phyloP scores from a whole-genome alignment of 2,888 invertebrate genomes.

The Trissolcus japonicus region DNA sequence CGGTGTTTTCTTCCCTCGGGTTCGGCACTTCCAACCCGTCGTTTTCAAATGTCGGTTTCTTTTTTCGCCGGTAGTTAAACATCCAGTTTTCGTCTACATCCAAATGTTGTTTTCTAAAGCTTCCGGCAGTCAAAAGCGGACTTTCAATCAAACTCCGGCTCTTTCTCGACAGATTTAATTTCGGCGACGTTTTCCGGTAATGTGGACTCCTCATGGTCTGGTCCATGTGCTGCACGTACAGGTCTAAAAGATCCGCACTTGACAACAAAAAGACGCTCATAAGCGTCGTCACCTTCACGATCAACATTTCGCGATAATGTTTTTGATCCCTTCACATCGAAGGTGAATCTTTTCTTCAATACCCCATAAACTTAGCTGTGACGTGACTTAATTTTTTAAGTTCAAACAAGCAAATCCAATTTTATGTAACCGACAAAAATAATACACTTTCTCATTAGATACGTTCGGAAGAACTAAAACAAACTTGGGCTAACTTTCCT shows the following conservation, averaged over 20 bases:
- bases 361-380: no score
- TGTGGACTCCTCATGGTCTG: slow-evolving; percentile 69
- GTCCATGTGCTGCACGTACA: slow-evolving; percentile 75
- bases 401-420: no score
- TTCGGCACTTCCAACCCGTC: slow-evolving; percentile 68
- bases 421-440: no score
- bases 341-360: no score
- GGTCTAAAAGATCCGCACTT: slow-evolving; percentile 69
- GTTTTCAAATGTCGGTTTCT: slow-evolving; percentile 58
- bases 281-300: slow-evolving; percentile 61
- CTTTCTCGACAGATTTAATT: slow-evolving; percentile 57
- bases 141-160: slow-evolving; percentile 61
- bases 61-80: slow-evolving; percentile 43
- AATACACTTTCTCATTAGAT: no score
- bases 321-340: slow-evolving; percentile 5
- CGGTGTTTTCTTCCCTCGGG: slow-evolving; percentile 61
- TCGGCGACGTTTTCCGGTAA: slow-evolving; percentile 62
- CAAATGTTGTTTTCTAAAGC: slow-evolving; percentile 67
- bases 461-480: no score
- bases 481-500: no score
- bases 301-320: slow-evolving; percentile 62
- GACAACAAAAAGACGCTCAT: slow-evolving; percentile 61
- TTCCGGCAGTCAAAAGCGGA: slow-evolving; percentile 60
- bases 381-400: no score
- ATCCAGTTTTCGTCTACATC: slow-evolving; percentile 67